Conservation (phyloP, 2,888 invertebrate genomes). For the Mactromeris polynyma region DNA sequence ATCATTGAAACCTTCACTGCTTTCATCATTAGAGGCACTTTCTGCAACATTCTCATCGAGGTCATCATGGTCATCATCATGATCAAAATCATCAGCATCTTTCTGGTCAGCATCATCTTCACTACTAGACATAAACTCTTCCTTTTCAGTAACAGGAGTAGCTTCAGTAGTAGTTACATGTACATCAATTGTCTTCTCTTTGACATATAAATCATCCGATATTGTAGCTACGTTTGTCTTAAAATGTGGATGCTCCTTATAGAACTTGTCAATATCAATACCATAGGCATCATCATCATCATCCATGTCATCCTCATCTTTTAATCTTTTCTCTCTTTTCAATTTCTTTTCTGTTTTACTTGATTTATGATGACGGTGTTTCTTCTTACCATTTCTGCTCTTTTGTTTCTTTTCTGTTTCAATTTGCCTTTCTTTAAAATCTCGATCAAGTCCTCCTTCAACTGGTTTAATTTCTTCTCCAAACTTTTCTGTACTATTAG, state of each 20-base stretch:
- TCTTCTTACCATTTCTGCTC: constrained; percentile 29
- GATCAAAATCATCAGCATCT: constrained; percentile 31
- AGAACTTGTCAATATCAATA: constrained; percentile 51
- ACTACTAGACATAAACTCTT: constrained; percentile 28
- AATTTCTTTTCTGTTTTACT: constrained; percentile 38
- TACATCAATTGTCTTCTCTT: constrained; percentile 5
- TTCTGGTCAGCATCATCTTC: constrained; percentile 55
- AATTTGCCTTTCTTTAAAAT: not conserved
- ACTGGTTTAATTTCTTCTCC: constrained; percentile 46
- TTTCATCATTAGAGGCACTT: constrained; percentile 52
- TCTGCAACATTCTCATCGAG: constrained; percentile 14
- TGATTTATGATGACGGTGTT: constrained; percentile 40
- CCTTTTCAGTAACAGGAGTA: constrained; percentile 29
- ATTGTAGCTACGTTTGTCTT: constrained; percentile 65
- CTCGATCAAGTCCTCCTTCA: constrained; percentile 61
- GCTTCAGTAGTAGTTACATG: constrained; percentile 13
- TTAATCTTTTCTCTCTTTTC: constrained; percentile 32
- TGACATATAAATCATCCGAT: constrained; percentile 22
- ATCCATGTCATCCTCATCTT: constrained; percentile 36
- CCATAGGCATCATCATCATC: constrained; percentile 30
- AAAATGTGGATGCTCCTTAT: constrained; percentile 64
- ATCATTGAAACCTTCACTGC: constrained; percentile 55
- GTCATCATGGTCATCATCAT: constrained; percentile 50
- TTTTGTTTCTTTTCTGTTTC: constrained; percentile 27
- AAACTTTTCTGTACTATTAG: constrained; percentile 14